A percentile compares a stretch with the other conserved stretches of the same genome.
Evolutionary conservation across 2,113 vertebrate genomes (phyloP).

Genomic region (Albula goreensis): DNA sequence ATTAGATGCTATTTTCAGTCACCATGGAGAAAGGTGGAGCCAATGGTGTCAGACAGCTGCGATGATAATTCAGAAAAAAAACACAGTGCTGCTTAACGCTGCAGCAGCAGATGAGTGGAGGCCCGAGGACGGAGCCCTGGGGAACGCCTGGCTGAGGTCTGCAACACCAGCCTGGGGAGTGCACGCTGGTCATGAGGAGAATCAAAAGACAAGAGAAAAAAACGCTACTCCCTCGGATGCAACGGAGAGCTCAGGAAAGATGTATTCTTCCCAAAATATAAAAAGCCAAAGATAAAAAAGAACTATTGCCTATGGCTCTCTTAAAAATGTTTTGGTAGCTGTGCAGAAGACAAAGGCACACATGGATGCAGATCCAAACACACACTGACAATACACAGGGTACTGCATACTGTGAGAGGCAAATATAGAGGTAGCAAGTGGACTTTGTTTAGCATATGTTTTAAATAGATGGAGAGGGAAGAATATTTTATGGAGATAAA

Average conservation of each 20-base stretch:
- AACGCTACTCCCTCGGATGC: not conserved
- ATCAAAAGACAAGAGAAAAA: not conserved
- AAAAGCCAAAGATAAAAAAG: not conserved
- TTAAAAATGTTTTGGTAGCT: conserved; percentile 5
- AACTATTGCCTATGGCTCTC: conserved; percentile 18
- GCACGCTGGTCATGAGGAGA: not conserved
- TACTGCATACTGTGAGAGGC: not conserved
- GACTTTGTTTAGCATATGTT: not conserved
- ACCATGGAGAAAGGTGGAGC: not conserved
- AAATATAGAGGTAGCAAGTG: conserved; percentile 22
- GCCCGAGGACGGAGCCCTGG: not conserved
- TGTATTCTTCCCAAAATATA: conserved; percentile 26
- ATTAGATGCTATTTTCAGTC: not conserved
- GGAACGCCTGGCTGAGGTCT: not conserved
- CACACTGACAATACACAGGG: not conserved
- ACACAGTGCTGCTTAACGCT: not conserved
- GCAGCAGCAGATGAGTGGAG: not conserved
- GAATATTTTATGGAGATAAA: not conserved
- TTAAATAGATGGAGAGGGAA: not conserved
- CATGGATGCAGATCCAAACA: conserved; percentile 7
- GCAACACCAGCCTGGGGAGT: not conserved
- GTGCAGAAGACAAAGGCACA: not conserved
- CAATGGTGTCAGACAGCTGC: not conserved
- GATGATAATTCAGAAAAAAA: conserved; percentile 10
- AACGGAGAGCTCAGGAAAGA: conserved; percentile 12